These are phyloP conservation scores for Antedon mediterranea DNA, from an alignment of 53 echinoderm and acorn worm species.

Conservation along the genomic window DNA sequence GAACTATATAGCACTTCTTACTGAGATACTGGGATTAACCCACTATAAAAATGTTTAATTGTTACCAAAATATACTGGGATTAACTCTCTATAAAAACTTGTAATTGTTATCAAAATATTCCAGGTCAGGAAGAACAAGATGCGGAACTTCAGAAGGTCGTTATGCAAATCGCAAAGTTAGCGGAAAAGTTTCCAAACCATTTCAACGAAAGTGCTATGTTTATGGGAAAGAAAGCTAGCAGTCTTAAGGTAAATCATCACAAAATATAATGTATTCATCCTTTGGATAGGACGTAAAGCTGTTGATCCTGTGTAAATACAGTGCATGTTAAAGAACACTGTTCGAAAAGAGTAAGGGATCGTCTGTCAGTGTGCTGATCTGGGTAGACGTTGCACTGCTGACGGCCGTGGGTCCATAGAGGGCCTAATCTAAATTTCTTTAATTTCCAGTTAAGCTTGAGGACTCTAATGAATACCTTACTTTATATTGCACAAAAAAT, in stretches of 20 bases:
- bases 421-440: no score
- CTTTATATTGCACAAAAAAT: no score
- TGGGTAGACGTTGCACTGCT: no score
- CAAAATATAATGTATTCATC: background rate
- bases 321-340: no score
- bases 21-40: background rate
- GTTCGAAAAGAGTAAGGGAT: no score
- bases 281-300: no score
- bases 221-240: conserved; percentile 63
- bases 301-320: no score
- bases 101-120: background rate
- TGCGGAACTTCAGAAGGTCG: conserved; percentile 32
- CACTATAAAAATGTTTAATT: background rate
- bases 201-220: conserved; percentile 93
- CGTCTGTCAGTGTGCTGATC: no score
- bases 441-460: no score
- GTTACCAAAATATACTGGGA: background rate
- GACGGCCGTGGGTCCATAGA: no score
- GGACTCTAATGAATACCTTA: no score
- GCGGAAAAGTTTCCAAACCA: conserved; percentile 53
- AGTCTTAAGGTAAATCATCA: conserved; percentile 50
- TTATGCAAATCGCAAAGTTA: conserved; percentile 32
- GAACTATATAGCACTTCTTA: no score
- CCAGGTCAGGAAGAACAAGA: conserved; percentile 53
- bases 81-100: background rate